Base-by-base conservation (phyloP, 2,888 invertebrate species). In the Stegana nigrithorax region DNA sequence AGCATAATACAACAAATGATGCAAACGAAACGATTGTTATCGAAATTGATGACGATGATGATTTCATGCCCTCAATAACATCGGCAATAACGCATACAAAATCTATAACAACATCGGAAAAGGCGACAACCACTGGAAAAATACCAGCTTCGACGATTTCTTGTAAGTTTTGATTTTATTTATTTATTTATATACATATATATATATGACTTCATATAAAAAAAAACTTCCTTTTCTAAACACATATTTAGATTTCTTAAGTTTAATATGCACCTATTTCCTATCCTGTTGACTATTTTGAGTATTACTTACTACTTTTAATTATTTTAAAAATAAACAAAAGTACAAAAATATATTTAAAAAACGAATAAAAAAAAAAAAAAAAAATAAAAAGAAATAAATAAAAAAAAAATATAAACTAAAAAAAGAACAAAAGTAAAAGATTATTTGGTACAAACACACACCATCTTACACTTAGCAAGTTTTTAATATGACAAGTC, bases 141-240 rank as follows among this genome's bases (percentile, higher is more conserved):
- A 64, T 78, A 67, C 70, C 82, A 72, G 79, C 83, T 73, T 74
- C 85, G 75, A 84, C 83, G 78, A 83, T 85, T 83, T 85, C 84
- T 84, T 85, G 84, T 85, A 85, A 85, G 85, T 85, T 78, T 75
- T 71, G 60, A 62, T 64, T 58, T 51, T 58, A 50, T 59, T 19
- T 19, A 59, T 23, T 12, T 14, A 51, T 44, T 27, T 44, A 21
- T 25, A 17, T 53, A 50, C 58, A 42, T 32, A 62, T 57, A 62
- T 39, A 39, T 64, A 61, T 56, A 62, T 61, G 42, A 60, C 60
- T 44, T 59, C 39, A 61, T 51, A 60, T 57, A n/a, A n/a, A n/a
- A n/a, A n/a, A n/a, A n/a, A n/a, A n/a, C n/a, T n/a, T n/a, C n/a
- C n/a, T n/a, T n/a, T n/a, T n/a, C n/a, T n/a, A n/a, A n/a, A n/a